Conservation (phyloP, 37 sponge, comb jelly and placozoan species). For the Halichondria panicea region DNA sequence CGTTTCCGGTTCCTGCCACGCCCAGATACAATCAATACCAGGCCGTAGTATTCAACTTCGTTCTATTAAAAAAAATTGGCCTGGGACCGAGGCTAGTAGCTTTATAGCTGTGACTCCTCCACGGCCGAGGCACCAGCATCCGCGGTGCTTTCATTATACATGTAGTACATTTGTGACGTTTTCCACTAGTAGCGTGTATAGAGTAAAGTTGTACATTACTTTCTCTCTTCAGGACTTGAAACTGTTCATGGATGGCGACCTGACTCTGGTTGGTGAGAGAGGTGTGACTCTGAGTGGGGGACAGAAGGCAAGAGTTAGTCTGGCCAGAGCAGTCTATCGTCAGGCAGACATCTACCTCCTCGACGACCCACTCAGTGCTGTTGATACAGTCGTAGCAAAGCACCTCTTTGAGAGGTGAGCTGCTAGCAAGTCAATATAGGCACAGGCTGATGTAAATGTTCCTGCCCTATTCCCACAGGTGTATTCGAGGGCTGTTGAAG, state of each 20-base stretch:
- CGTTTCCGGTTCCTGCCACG: too few relatives aligned
- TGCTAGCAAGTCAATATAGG: neutral
- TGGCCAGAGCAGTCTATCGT: constrained; percentile 85
- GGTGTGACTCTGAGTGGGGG: constrained; percentile 96
- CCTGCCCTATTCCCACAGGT: constrained; percentile 8
- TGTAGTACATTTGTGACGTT: too few relatives aligned
- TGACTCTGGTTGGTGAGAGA: constrained; percentile 86
- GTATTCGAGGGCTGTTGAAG: constrained; percentile 68
- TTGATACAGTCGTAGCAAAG: constrained; percentile 75
- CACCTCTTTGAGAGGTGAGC: constrained; percentile 74
- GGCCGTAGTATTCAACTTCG: too few relatives aligned
- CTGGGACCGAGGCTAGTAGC: too few relatives aligned
- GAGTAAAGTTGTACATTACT: too few relatives aligned
- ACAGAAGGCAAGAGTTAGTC: constrained; percentile 91
- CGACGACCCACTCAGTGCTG: constrained; percentile 91
- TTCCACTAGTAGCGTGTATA: too few relatives aligned
- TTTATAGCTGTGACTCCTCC: too few relatives aligned
- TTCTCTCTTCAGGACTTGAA: constrained; percentile 55
- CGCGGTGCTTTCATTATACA: too few relatives aligned
- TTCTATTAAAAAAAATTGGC: too few relatives aligned
- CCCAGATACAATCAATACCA: too few relatives aligned
- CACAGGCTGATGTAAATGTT: neutral
- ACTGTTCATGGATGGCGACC: constrained; percentile 69
- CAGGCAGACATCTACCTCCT: constrained; percentile 77
- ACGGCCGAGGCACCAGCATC: too few relatives aligned